Evolutionary conservation across 2,888 invertebrate genomes (phyloP).

Genomic region (Cephus rjabovi): DNA sequence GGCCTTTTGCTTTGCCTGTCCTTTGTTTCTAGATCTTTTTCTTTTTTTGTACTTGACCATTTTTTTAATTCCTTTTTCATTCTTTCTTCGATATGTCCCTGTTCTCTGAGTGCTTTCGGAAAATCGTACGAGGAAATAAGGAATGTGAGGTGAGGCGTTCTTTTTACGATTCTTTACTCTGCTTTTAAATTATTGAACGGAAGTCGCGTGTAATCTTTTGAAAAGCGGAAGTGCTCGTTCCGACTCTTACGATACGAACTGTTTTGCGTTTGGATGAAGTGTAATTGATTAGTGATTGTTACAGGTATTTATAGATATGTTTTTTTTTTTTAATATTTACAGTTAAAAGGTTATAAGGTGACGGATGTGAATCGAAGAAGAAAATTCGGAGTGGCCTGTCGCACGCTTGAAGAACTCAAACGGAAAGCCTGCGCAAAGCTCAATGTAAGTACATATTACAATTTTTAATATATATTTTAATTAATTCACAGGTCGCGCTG

Average conservation of each 20-base stretch:
- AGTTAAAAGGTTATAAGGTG: constrained; percentile 79
- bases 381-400: constrained; percentile 79
- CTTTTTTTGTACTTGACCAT: neutral
- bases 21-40: neutral
- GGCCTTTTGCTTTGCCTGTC: neutral
- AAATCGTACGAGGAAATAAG: constrained; percentile 28
- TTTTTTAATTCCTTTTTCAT: neutral
- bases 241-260: neutral
- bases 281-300: neutral
- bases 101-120: constrained; percentile 42
- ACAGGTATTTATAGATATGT: neutral
- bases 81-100: constrained; percentile 31
- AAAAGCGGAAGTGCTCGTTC: neutral
- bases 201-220: neutral
- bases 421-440: constrained; percentile 77
- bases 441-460: constrained; percentile 66
- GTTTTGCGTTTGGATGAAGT: neutral
- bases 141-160: constrained; percentile 36
- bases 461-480: neutral
- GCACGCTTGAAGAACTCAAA: constrained; percentile 74
- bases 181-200: neutral
- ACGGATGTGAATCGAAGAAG: constrained; percentile 76
- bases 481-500: neutral
- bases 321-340: constrained; percentile 14
- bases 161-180: neutral